phyloP scores from a whole-genome alignment of 2,797 vertebrate species.

The Novumbra hubbsi region DNA sequence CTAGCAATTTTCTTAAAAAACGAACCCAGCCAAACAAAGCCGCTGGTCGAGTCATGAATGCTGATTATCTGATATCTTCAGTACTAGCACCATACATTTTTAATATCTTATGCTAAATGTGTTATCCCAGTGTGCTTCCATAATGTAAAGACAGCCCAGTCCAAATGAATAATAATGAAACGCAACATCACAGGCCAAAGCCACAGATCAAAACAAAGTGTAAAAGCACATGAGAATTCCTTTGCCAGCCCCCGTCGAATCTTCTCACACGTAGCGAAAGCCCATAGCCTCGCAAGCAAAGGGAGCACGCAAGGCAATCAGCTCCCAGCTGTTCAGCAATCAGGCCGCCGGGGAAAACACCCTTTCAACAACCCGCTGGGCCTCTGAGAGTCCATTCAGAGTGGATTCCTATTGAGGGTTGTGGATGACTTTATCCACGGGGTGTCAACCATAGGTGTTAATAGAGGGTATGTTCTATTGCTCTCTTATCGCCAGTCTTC shows the following conservation, averaged over 20 bases:
- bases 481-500: conserved; percentile 6
- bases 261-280: conserved; percentile 8
- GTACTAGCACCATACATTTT: too few relatives aligned
- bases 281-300: conserved; percentile 21
- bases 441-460: conserved; percentile 20
- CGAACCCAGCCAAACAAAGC: too few relatives aligned
- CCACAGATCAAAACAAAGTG: not conserved
- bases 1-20: too few relatives aligned
- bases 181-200: too few relatives aligned
- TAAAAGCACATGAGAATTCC: not conserved
- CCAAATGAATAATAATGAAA: not conserved
- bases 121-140: too few relatives aligned
- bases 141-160: too few relatives aligned
- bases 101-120: too few relatives aligned
- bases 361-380: conserved; percentile 19
- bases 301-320: not conserved
- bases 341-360: conserved; percentile 15
- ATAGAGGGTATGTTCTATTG: conserved; percentile 17
- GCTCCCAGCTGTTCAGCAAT: conserved; percentile 12
- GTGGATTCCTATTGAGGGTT: conserved; percentile 11
- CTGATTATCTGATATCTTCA: too few relatives aligned
- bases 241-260: not conserved
- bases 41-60: too few relatives aligned
- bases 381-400: not conserved
- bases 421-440: conserved; percentile 1